These are phyloP conservation scores for Drosophila bunnanda DNA, from an alignment of 2,888 invertebrate genomes.

Conservation along the genomic window DNA sequence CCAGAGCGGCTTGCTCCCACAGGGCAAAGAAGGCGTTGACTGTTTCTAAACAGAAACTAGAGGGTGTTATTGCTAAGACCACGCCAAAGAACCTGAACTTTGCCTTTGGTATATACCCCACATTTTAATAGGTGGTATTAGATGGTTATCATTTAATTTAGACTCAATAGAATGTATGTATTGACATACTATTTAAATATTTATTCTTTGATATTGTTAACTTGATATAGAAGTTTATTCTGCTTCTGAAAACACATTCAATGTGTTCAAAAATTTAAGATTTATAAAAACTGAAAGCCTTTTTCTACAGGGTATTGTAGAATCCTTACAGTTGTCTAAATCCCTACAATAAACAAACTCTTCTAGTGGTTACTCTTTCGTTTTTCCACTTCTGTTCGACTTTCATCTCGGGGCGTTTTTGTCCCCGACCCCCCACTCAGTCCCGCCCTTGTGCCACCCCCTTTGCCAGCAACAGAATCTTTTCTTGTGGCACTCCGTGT, in stretches of 20 bases:
- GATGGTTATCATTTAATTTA: background rate
- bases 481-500: conserved; percentile 21
- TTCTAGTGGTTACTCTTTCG: conserved; percentile 19
- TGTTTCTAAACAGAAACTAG: conserved; percentile 29
- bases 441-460: conserved; percentile 3
- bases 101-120: conserved; percentile 1
- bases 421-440: background rate
- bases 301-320: background rate
- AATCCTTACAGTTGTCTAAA: background rate
- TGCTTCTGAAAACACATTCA: background rate
- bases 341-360: conserved; percentile 30
- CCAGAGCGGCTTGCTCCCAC: conserved; percentile 6
- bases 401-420: conserved; percentile 40
- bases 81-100: background rate
- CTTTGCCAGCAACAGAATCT: background rate
- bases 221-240: background rate
- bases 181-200: too few relatives aligned
- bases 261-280: background rate
- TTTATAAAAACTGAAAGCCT: too few relatives aligned
- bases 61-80: conserved; percentile 26
- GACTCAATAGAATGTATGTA: too few relatives aligned
- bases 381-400: conserved; percentile 28
- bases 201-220: too few relatives aligned
- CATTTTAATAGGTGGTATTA: background rate
- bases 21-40: conserved; percentile 44